These are phyloP conservation scores for Venusia cambrica DNA, from an alignment of 2,888 invertebrate genomes.

Conservation along the genomic window DNA sequence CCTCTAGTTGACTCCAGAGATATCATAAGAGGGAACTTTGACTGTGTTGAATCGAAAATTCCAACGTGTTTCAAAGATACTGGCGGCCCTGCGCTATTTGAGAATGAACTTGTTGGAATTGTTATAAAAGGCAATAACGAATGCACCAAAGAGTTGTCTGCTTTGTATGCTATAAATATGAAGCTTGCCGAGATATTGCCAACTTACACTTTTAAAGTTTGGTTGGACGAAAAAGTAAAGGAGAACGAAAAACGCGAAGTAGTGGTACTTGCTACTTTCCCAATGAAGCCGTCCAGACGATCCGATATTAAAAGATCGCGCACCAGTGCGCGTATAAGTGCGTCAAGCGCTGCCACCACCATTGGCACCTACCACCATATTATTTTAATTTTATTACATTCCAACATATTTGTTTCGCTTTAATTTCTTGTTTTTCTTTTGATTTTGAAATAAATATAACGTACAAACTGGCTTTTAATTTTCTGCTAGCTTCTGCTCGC, in stretches of 20 bases:
- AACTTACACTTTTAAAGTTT: constrained; percentile 57
- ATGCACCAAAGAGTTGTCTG: constrained; percentile 58
- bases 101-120: constrained; percentile 62
- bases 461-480: no score
- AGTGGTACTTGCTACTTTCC: constrained; percentile 44
- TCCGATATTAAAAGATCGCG: not conserved
- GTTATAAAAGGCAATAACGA: constrained; percentile 52
- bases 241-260: constrained; percentile 51
- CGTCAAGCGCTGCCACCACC: no score
- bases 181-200: constrained; percentile 55
- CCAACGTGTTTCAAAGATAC: constrained; percentile 63
- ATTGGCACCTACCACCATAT: no score
- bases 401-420: no score
- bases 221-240: constrained; percentile 62
- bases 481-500: no score
- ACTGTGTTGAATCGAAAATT: constrained; percentile 67
- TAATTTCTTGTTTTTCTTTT: no score
- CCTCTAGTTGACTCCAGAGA: constrained; percentile 17
- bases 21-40: constrained; percentile 44
- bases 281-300: constrained; percentile 39
- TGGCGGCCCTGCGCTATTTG: constrained; percentile 61
- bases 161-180: constrained; percentile 58
- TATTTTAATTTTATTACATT: no score
- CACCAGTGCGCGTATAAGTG: no score
- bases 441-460: no score